Base-by-base conservation (phyloP, 2,113 vertebrate genomes). In the Myodes glareolus region DNA sequence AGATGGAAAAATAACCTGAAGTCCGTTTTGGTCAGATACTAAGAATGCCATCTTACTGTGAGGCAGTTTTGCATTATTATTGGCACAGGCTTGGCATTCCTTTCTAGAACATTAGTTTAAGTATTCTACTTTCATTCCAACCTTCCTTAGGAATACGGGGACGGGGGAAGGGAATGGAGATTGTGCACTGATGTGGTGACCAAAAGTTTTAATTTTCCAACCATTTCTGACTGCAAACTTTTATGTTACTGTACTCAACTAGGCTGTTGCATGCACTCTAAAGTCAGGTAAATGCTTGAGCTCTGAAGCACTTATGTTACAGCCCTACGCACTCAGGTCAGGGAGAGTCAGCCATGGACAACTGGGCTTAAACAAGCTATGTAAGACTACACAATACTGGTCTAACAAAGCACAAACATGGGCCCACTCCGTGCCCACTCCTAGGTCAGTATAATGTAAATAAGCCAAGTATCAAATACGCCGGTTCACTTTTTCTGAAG, bases 1-100 rank as follows among this genome's bases (percentile, higher is more conserved):
- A 87, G 73, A 80, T 63, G 96, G 70, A 98, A 97, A 98, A 97
- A 97, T 95, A 96, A 97, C 47, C 47, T 97, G 65, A 97, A 80
- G 76, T 95, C 52, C 91, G 25, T 98, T 98, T 70, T 82, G 68
- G 73, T 80, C 87, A 97, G 95, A 91, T 97, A 95, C 65, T 95
- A 97, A 95, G 92, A 97, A 72, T 84, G 73, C 73, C 80, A 89
- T 94, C 97, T 95, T 42, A 33, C 91, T 65, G 42, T 93, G 55
- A 75, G 97, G n/a, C 45, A 84, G 61, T 73, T 96, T 95, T 95
- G 2, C 58, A 81, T 68, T 2, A 88, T 50, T 61, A 42, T 31
- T 31, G 91, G 76, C 61, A 95, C 1, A 68, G 75, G 96, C 39
- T 90, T 82, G 80, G 29, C 67, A 92, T 45, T 96, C 39, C 92